Evolutionary conservation across 2,797 vertebrate species (phyloP).

Genomic region (Glossophaga mutica): DNA sequence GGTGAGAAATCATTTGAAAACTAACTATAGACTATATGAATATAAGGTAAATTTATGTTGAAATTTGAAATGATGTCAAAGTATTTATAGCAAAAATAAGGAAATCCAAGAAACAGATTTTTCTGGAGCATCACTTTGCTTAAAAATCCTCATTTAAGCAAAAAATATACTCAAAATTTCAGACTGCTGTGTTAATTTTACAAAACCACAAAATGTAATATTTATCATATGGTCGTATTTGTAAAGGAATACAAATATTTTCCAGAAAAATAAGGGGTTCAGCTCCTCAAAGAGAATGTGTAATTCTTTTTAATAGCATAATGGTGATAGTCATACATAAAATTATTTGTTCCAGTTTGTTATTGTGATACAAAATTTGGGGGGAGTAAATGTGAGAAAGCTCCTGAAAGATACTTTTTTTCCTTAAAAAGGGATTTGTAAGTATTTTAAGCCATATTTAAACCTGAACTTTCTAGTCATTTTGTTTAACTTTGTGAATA

Average conservation of each 20-base stretch:
- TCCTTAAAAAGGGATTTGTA: neutral
- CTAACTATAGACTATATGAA: neutral
- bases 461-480: neutral
- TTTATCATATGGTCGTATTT: neutral
- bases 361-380: neutral
- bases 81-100: neutral
- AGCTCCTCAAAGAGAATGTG: neutral
- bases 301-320: neutral
- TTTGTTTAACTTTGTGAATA: conserved; percentile 2
- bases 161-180: neutral
- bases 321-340: neutral
- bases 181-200: neutral
- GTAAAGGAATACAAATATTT: neutral
- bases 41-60: conserved; percentile 2
- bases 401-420: neutral
- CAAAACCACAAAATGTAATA: neutral
- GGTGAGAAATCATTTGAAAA: neutral
- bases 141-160: conserved; percentile 28
- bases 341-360: neutral
- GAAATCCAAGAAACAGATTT: conserved; percentile 34
- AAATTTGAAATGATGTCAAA: conserved; percentile 47
- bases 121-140: neutral
- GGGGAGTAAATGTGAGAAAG: neutral
- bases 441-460: conserved; percentile 29
- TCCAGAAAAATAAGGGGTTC: neutral